Base-by-base conservation (phyloP, 2,113 vertebrate species). In the Nibea albiflora region DNA sequence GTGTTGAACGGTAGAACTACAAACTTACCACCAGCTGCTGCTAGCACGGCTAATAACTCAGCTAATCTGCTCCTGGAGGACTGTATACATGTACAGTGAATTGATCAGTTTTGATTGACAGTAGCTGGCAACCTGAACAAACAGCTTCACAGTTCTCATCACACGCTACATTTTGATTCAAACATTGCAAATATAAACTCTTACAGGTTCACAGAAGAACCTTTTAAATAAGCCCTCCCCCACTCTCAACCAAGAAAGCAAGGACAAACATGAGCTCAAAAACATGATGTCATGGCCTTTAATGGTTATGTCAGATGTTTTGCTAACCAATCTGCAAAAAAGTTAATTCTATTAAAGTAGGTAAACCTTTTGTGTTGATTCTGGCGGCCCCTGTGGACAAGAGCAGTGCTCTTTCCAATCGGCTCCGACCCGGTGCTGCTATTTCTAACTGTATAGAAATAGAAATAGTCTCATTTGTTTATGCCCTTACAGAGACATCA, bases 271-370 rank as follows among this genome's bases (percentile, higher is more conserved):
- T 50, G 17, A 11, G 7, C 35, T 35, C 35, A 35, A 44, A 35
- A 64, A 19, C 58, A 10, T 3, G 12, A 15, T 16, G 2, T 26
- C 5, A 17, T 4, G 12, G 28, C 1, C 20, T 73, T 78, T 26
- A 64, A 54, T 44, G 9, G 28, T 52, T n/a, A 17, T 54, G 47
- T 53, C 49, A 72, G 50, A 53, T 49, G 31, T 1, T 20, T 42
- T 42, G 26, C 54, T 11, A 26, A 49, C 3, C 20, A 49, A 58
- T 58, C 10, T 11, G 35, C 39, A 67, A 62, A 17, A 58, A 58
- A 78, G 50, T 61, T 35, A 61, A 39, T 81, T 69, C 52, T 39
- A 39, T 8, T 8, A 39, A 39, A 39, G 35, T 9, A 39, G 35
- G 8, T 39, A 39, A 39, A 9, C 35, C 2, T 39, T 39, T 39